Evolutionary conservation across 2,797 vertebrate species (phyloP).

Genomic region (Vipera latastei): DNA sequence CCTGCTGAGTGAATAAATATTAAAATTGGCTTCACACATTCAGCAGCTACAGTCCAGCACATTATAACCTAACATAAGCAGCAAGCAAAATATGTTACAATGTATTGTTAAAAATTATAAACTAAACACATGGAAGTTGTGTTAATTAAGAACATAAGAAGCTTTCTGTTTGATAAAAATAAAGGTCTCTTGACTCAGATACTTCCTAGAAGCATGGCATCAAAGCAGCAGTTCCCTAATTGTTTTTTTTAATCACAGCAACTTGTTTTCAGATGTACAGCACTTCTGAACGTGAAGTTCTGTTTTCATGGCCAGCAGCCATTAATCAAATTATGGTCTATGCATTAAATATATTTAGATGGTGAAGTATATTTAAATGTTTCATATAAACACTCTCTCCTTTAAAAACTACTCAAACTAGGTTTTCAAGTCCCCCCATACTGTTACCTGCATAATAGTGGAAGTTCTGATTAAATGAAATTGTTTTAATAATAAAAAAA

Average conservation of each 20-base stretch:
- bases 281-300: neutral
- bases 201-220: neutral
- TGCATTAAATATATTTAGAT: slow-evolving; percentile 30
- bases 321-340: neutral
- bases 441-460: neutral
- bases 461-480: neutral
- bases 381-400: neutral
- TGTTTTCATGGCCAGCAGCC: neutral
- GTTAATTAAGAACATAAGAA: slow-evolving; percentile 44
- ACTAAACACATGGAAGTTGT: slow-evolving; percentile 46
- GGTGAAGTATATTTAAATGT: slow-evolving; percentile 7
- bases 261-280: neutral
- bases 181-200: neutral
- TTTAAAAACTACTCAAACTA: neutral
- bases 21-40: slow-evolving; percentile 47
- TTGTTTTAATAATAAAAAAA: neutral
- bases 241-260: neutral
- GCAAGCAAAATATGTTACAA: slow-evolving; percentile 20
- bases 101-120: slow-evolving; percentile 43
- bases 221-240: neutral
- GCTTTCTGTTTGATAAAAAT: neutral
- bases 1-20: slow-evolving; percentile 60
- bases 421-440: neutral
- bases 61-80: slow-evolving; percentile 36
- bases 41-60: slow-evolving; percentile 34